phyloP scores from a whole-genome alignment of 2,888 invertebrate genomes.

The Aquatica leii region DNA sequence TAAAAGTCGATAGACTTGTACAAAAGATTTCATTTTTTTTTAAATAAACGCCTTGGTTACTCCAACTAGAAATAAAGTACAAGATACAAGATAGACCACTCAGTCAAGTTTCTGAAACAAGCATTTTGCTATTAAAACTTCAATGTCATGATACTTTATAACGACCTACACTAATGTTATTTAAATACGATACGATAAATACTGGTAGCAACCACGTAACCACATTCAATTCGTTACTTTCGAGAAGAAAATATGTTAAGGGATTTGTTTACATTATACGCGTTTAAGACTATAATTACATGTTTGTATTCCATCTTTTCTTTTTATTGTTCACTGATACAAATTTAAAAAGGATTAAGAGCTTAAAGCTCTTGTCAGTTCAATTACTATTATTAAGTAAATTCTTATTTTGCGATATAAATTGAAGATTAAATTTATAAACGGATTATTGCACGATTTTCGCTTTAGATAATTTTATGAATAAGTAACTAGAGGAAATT shows the following conservation, averaged over 20 bases:
- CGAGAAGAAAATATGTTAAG: neutral
- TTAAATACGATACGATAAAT: slow-evolving; percentile 28
- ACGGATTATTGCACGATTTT: slow-evolving; percentile 5
- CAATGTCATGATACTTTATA: slow-evolving; percentile 24
- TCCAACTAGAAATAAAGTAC: too few relatives aligned
- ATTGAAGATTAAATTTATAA: slow-evolving; percentile 9
- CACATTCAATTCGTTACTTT: slow-evolving; percentile 14
- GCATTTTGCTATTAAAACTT: slow-evolving; percentile 21
- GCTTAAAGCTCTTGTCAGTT: neutral
- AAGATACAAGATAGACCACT: slow-evolving; percentile 12
- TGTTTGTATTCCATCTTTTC: too few relatives aligned
- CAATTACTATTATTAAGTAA: neutral
- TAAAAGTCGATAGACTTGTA: too few relatives aligned
- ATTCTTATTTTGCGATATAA: neutral
- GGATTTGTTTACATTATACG: neutral
- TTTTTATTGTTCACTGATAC: neutral
- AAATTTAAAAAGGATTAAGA: neutral
- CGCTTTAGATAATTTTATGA: neutral
- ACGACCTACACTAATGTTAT: slow-evolving; percentile 23
- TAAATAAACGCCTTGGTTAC: too few relatives aligned
- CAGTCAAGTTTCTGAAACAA: neutral
- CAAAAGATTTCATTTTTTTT: too few relatives aligned
- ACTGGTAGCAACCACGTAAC: slow-evolving; percentile 13
- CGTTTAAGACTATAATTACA: neutral
- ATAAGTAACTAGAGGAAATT: slow-evolving; percentile 3